A percentile compares a stretch with the other conserved stretches of the same genome.
Conservation (phyloP, 2,888 invertebrate genomes). For the Alsophila aescularia region DNA sequence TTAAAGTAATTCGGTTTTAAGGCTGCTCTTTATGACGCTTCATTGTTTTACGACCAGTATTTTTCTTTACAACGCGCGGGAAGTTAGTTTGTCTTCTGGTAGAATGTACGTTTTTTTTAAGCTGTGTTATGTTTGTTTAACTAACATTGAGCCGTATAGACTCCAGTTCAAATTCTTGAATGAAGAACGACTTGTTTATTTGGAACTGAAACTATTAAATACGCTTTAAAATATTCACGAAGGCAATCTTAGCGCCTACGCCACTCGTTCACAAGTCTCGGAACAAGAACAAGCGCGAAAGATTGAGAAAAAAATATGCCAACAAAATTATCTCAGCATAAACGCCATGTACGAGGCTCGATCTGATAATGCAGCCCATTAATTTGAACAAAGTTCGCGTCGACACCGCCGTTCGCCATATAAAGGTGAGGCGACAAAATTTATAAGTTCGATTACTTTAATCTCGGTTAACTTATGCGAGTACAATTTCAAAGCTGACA, state of each 20-base stretch:
- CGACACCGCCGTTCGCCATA: constrained; percentile 80
- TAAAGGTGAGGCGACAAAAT: constrained; percentile 85
- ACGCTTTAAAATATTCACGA: constrained; percentile 19
- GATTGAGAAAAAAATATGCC: constrained; percentile 66
- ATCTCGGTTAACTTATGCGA: constrained; percentile 85
- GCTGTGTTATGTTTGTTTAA: background rate
- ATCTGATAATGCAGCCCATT: constrained; percentile 84
- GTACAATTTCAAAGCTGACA: constrained; percentile 85
- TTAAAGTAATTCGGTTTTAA: constrained; percentile 60
- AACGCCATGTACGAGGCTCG: constrained; percentile 82
- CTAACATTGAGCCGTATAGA: background rate
- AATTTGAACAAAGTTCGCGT: constrained; percentile 84
- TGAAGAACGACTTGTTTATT: constrained; percentile 10
- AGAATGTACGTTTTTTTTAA: background rate
- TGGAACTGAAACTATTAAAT: constrained; percentile 20
- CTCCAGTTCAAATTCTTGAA: constrained; percentile 4
- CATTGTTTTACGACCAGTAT: constrained; percentile 63
- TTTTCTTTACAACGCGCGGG: constrained; percentile 36
- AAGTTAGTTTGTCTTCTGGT: constrained; percentile 28
- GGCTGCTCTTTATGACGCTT: constrained; percentile 59
- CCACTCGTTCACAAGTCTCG: constrained; percentile 45
- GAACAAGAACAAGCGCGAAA: constrained; percentile 55
- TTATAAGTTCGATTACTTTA: constrained; percentile 85
- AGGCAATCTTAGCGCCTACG: constrained; percentile 51
- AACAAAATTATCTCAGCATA: constrained; percentile 83